phyloP scores from a whole-genome alignment of 2,888 invertebrate species.

The Euphydryas editha region DNA sequence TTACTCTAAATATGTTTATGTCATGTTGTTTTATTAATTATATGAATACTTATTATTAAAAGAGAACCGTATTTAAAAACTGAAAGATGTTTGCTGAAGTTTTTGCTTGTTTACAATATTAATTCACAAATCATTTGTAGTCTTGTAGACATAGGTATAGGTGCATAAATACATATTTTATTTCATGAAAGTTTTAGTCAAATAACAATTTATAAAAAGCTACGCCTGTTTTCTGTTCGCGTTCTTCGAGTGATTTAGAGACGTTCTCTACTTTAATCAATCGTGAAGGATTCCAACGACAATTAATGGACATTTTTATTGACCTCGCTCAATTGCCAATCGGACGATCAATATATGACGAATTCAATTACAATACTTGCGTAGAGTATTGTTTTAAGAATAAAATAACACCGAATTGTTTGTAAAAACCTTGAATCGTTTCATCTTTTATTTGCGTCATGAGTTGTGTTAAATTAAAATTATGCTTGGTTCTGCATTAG shows the following conservation, averaged over 20 bases:
- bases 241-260: constrained; percentile 22
- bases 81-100: no score
- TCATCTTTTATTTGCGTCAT: background rate
- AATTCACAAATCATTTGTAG: no score
- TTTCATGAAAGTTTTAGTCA: constrained; percentile 1
- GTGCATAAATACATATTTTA: background rate
- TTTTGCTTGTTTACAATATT: no score
- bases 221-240: constrained; percentile 12
- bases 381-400: background rate
- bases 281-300: constrained; percentile 60
- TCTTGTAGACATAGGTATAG: no score
- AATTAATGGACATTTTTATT: constrained; percentile 65
- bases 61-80: no score
- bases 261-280: constrained; percentile 42
- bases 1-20: no score
- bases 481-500: background rate
- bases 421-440: background rate
- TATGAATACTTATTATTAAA: no score
- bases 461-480: background rate
- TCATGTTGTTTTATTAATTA: no score
- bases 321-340: constrained; percentile 61
- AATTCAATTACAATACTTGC: background rate
- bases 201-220: constrained; percentile 15
- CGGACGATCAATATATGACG: constrained; percentile 10
- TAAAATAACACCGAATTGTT: background rate